These are phyloP conservation scores for Hirudinaria manillensis DNA, from an alignment of 2,888 invertebrate genomes.

Conservation along the genomic window DNA sequence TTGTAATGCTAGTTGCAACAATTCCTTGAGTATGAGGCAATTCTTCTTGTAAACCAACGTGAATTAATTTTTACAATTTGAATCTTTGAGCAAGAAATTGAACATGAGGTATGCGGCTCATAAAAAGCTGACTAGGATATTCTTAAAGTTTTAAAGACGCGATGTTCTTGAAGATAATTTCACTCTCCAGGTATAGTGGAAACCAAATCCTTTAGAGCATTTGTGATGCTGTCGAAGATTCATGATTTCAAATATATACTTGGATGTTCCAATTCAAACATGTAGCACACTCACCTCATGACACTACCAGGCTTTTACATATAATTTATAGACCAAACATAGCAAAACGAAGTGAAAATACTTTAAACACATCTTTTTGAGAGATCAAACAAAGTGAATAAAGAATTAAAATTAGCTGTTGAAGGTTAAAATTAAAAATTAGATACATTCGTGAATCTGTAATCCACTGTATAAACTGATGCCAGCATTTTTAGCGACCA, in stretches of 20 bases:
- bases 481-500: not conserved
- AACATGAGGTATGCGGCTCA: too few relatives aligned
- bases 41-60: constrained; percentile 14
- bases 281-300: constrained; percentile 3
- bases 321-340: constrained; percentile 2
- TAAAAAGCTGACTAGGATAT: too few relatives aligned
- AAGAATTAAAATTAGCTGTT: constrained; percentile 14
- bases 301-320: not conserved
- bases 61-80: not conserved
- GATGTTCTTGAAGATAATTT: too few relatives aligned
- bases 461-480: not conserved
- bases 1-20: not conserved
- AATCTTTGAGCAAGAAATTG: too few relatives aligned
- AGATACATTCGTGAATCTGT: not conserved
- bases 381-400: not conserved
- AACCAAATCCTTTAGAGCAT: not conserved
- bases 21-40: not conserved
- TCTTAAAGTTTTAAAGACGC: too few relatives aligned
- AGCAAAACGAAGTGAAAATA: constrained; percentile 1
- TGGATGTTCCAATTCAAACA: constrained; percentile 1
- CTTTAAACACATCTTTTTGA: constrained; percentile 2
- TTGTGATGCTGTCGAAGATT: not conserved
- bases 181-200: too few relatives aligned
- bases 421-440: constrained; percentile 7
- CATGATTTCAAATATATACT: not conserved